Base-by-base conservation (phyloP, 2,888 invertebrate genomes). In the Lasius fuliginosus region DNA sequence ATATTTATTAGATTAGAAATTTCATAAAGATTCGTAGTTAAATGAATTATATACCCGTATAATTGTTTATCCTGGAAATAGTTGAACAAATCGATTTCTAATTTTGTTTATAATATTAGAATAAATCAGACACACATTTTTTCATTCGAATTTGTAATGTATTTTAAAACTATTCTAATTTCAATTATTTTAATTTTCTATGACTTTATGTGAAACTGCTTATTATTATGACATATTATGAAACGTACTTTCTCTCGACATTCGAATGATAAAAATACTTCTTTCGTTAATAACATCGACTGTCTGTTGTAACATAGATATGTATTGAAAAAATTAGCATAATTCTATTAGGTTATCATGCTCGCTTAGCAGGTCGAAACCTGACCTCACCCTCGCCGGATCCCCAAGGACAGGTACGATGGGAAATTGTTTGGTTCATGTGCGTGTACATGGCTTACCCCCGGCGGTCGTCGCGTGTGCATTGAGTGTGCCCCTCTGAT, bases 311-410 rank as follows among this genome's bases (percentile, higher is more conserved):
- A 64, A 64, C 36, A 33, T 15, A 27, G 12, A 30, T 36, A 12
- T 36, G 18, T 53, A 65, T 76, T 36, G 27, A 49, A 74, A 53
- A 64, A 64, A 64, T 62, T 74, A 53, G 3, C 65, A 62, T 46
- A 75, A 65, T 56, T 65, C 53, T 30, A 11, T 68, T 79, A 42
- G 18, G 9, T n/a, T 36, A 42, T n/a, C 18, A 77, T 0, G 27
- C 67, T 58, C 33, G 46, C 42, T 79, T 79, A 71, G 49, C 77
- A 56, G 15, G 42, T 40, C 30, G 53, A 75, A 79, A 87, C 86
- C 90, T 90, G 89, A 90, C 90, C 87, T 90, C 83, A 87, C 88
- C 87, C 86, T 90, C 83, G 85, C 30, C 23, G 56, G 74, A 53
- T 60, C 49, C 53, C 73, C 46, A 82, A 79, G 73, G 67, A 77